Conservation (phyloP, 1,140 invertebrate genomes). For the Elysia chlorotica region DNA sequence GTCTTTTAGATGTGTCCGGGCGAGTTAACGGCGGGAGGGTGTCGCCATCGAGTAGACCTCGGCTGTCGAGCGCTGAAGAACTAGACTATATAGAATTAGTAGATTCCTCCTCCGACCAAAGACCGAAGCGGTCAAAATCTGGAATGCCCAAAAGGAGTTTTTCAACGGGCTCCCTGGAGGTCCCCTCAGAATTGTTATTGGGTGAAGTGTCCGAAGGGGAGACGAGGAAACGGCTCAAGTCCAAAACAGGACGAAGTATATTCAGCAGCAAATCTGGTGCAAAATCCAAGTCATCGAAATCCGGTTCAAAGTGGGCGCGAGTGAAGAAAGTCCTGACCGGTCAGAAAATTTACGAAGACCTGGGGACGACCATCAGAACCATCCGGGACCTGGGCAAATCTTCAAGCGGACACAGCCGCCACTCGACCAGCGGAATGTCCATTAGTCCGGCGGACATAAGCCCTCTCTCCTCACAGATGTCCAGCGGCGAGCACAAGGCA, state of each 20-base stretch:
- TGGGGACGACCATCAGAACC: constrained; percentile 44
- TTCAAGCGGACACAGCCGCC: constrained; percentile 15
- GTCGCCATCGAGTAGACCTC: constrained; percentile 25
- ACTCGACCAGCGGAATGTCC: neutral
- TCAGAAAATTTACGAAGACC: constrained; percentile 46
- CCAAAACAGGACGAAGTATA: constrained; percentile 29
- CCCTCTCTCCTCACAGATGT: constrained; percentile 28
- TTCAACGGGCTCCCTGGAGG: constrained; percentile 54
- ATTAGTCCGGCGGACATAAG: constrained; percentile 32
- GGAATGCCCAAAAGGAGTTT: constrained; percentile 48
- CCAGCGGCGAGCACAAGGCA: neutral
- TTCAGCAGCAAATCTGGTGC: constrained; percentile 33
- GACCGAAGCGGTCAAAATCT: constrained; percentile 35
- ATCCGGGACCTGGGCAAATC: constrained; percentile 40
- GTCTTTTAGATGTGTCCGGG: neutral
- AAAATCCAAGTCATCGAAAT: constrained; percentile 47
- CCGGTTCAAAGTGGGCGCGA: constrained; percentile 55
- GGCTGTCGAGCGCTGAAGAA: constrained; percentile 49
- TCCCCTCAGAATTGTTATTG: constrained; percentile 28
- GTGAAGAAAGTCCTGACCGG: constrained; percentile 56
- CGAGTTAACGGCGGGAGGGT: neutral
- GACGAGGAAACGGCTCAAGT: constrained; percentile 16
- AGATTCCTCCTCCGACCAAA: constrained; percentile 46
- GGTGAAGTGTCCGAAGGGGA: constrained; percentile 30
- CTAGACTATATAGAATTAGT: constrained; percentile 39